phyloP scores from a whole-genome alignment of 2,113 vertebrate genomes.

The Ceyx melanurus region DNA sequence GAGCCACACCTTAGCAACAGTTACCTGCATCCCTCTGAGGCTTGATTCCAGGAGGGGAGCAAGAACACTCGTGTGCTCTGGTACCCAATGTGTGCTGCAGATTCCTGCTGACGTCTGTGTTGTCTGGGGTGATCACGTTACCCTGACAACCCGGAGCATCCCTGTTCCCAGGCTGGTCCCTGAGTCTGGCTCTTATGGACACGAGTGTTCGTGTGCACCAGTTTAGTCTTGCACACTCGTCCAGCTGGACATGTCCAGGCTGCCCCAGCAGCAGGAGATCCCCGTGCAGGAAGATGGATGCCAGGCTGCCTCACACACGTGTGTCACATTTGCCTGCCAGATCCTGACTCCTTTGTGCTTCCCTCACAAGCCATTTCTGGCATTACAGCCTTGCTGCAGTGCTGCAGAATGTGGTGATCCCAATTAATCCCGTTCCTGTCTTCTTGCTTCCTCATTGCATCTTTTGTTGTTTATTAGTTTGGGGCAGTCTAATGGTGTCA shows the following conservation, averaged over 20 bases:
- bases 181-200: background rate
- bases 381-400: background rate
- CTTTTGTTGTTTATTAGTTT: background rate
- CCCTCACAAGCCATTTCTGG: background rate
- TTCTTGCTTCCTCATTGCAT: background rate
- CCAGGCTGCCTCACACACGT: background rate
- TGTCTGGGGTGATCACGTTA: slow-evolving; percentile 36
- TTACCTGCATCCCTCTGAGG: background rate
- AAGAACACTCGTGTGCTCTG: background rate
- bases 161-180: background rate
- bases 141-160: slow-evolving; percentile 58
- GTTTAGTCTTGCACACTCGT: rapidly evolving
- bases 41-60: background rate
- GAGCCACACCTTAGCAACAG: slow-evolving; percentile 8
- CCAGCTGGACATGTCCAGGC: background rate
- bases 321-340: slow-evolving; percentile 36
- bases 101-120: slow-evolving; percentile 35
- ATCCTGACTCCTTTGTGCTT: slow-evolving; percentile 40
- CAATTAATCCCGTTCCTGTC: slow-evolving; percentile 9
- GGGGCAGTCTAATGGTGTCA: background rate
- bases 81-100: slow-evolving; percentile 10
- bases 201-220: background rate
- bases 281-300: slow-evolving; percentile 15
- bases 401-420: background rate
- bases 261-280: background rate